phyloP scores from a whole-genome alignment of 2,797 vertebrate species.

The Lepilemur septentrionalis region DNA sequence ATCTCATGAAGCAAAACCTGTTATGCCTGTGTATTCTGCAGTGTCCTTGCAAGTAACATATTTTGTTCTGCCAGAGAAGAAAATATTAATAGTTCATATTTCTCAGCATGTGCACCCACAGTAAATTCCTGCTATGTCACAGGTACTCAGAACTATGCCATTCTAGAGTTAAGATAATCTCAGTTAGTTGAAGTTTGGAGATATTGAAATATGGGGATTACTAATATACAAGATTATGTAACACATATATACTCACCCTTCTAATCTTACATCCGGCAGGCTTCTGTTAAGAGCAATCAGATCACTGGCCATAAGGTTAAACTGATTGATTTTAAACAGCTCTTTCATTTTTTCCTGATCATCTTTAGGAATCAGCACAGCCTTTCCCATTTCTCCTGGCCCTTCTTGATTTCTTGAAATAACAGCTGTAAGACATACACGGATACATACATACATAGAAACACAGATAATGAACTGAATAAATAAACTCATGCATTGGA shows the following conservation, averaged over 20 bases:
- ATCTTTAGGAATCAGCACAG: constrained; percentile 94
- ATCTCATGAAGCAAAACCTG: neutral
- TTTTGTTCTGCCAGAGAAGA: neutral
- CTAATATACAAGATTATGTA: neutral
- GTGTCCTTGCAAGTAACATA: neutral
- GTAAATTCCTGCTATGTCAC: neutral
- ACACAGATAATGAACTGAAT: constrained; percentile 11
- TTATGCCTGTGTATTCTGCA: neutral
- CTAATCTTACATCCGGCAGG: constrained; percentile 95
- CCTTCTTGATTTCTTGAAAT: constrained; percentile 96
- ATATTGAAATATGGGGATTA: neutral
- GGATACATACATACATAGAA: constrained; percentile 42
- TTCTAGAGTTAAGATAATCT: neutral
- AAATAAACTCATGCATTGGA: fast-evolving
- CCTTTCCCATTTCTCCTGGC: constrained; percentile 97
- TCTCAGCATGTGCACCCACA: neutral
- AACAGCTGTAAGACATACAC: constrained; percentile 88
- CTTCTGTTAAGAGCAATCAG: constrained; percentile 97
- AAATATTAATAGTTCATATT: neutral
- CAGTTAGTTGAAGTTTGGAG: neutral
- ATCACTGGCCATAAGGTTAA: constrained; percentile 99
- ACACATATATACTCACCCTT: constrained; percentile 89
- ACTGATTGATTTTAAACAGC: constrained; percentile 99
- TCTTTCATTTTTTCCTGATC: constrained; percentile 99
- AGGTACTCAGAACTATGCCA: neutral